Conservation (phyloP, 2,797 vertebrate species). For the Poecilia velifera region DNA sequence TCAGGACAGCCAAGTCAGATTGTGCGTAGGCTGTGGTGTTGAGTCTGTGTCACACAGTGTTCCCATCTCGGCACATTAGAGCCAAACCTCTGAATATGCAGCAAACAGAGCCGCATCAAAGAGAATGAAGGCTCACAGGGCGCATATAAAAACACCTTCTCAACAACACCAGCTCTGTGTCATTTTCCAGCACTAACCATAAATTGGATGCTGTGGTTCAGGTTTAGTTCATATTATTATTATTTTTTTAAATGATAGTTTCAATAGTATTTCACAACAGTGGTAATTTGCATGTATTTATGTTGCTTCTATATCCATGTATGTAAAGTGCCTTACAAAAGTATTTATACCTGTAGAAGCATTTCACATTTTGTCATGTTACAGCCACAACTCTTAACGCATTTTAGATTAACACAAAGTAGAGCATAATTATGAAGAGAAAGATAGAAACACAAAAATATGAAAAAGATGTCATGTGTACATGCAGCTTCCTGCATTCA, state of each 20-base stretch:
- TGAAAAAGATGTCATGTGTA: background rate
- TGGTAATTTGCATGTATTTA: background rate
- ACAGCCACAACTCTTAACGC: background rate
- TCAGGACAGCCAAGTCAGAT: constrained; percentile 46
- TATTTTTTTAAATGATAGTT: background rate
- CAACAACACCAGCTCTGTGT: background rate
- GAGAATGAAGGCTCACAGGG: constrained; percentile 8
- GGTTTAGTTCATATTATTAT: background rate
- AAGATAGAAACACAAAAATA: background rate
- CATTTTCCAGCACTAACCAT: background rate
- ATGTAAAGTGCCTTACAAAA: background rate
- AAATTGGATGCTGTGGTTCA: background rate
- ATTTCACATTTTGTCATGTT: background rate
- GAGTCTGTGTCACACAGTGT: constrained; percentile 54
- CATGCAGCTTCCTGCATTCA: background rate
- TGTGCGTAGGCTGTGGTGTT: constrained; percentile 29
- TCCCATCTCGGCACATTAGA: constrained; percentile 55
- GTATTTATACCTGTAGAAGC: background rate
- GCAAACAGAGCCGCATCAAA: constrained; percentile 30
- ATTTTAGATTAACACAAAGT: background rate
- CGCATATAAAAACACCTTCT: background rate
- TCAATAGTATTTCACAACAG: background rate
- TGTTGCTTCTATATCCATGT: background rate
- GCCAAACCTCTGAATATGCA: constrained; percentile 44
- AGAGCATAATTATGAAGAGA: background rate